These are phyloP conservation scores for Sebastes diploproa DNA, from an alignment of 2,797 vertebrate species.

Conservation along the genomic window DNA sequence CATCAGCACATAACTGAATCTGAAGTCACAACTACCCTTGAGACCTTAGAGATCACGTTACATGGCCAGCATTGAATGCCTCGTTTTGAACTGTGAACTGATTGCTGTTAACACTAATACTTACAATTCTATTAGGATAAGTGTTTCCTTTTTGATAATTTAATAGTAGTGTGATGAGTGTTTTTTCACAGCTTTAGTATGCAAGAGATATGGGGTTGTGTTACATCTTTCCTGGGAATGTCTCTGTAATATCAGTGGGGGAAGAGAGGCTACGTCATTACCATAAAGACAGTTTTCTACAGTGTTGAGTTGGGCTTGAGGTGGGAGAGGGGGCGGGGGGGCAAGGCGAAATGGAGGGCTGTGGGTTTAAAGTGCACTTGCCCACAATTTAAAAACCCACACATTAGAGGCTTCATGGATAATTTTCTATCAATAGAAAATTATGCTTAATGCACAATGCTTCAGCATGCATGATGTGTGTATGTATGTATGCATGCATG, in stretches of 20 bases:
- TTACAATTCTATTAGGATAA: slow-evolving; percentile 56
- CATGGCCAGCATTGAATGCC: slow-evolving; percentile 54
- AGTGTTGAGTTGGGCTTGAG: not conserved
- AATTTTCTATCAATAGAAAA: slow-evolving; percentile 7
- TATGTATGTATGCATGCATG: not conserved
- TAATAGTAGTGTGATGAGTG: slow-evolving; percentile 43
- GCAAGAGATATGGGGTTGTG: slow-evolving; percentile 19
- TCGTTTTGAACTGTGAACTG: slow-evolving; percentile 35
- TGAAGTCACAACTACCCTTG: slow-evolving; percentile 52
- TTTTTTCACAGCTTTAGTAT: slow-evolving; percentile 48
- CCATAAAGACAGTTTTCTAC: not conserved
- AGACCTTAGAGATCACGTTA: slow-evolving; percentile 62
- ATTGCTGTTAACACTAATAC: slow-evolving; percentile 55
- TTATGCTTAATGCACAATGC: not conserved
- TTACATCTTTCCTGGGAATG: slow-evolving; percentile 20
- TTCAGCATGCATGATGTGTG: not conserved
- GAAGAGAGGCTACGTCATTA: not conserved
- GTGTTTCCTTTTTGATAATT: slow-evolving; percentile 65
- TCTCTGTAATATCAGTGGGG: not conserved
- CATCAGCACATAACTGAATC: slow-evolving; percentile 68
- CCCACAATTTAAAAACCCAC: slow-evolving; percentile 32
- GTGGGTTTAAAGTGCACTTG: slow-evolving; percentile 39
- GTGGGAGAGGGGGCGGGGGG: not conserved
- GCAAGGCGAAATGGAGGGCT: not conserved
- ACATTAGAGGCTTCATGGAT: slow-evolving; percentile 37